A percentile compares a stretch with the other conserved stretches of the same genome.
Evolutionary conservation across 1,140 invertebrate genomes (phyloP).

Genomic region (Anastrepha ludens): DNA sequence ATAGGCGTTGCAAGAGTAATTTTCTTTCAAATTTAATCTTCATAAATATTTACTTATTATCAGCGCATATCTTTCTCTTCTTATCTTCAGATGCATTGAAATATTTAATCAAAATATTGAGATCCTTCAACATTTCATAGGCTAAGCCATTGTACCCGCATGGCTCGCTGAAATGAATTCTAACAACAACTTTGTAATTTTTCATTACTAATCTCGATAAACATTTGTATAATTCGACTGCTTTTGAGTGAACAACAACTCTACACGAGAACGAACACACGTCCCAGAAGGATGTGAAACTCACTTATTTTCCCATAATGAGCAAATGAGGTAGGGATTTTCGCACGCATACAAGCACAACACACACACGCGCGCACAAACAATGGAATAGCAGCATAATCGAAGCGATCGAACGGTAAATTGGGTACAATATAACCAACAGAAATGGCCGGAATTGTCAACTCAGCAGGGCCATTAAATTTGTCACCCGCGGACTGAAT

Average conservation of each 20-base stretch:
- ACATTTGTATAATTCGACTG: conserved; percentile 35
- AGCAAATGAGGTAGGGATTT: conserved; percentile 1
- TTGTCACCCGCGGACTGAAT: conserved; percentile 46
- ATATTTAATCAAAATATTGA: conserved; percentile 34
- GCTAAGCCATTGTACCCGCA: no score
- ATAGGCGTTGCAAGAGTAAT: no score
- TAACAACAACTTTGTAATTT: conserved; percentile 37
- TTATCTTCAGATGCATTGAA: background rate
- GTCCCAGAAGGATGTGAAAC: background rate
- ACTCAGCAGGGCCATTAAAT: conserved; percentile 48
- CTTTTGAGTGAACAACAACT: background rate
- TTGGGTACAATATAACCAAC: conserved; percentile 1
- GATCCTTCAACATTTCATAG: background rate
- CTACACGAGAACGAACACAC: conserved; percentile 28
- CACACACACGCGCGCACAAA: background rate
- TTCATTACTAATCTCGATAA: conserved; percentile 46
- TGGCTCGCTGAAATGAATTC: background rate
- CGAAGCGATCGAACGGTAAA: conserved; percentile 1
- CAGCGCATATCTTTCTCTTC: background rate
- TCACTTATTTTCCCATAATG: conserved; percentile 53
- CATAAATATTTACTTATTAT: background rate
- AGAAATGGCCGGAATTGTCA: conserved; percentile 4
- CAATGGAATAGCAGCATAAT: background rate
- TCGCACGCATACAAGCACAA: background rate
- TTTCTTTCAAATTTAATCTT: no score